Evolutionary conservation across 1,140 invertebrate genomes (phyloP), one percentile per base, ranked within the genome.

Genomic region (Cotesia glomerata): DNA sequence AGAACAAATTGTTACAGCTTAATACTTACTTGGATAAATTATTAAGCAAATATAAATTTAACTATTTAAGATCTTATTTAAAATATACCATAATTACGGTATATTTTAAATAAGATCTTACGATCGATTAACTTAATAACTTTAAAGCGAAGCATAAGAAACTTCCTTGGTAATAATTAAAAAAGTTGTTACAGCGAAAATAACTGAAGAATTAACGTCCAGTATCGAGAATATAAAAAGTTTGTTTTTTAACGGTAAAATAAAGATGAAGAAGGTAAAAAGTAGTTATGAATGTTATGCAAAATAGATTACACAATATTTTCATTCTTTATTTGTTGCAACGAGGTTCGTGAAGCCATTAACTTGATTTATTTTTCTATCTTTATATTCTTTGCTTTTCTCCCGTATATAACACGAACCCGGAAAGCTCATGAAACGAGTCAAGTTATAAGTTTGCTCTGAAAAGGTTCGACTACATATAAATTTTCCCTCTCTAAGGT

Each of bases 361-460:
- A 61, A 26, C 39, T 51, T 63, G 58, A n/a, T 56, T 69, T 62
- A 59, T 59, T 62, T 54, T 14, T 61, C 59, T 49, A 69, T 69
- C 34, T 61, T 39, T 62, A 51, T 69, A 49, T 35, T n/a, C 45
- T 69, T 56, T 58, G n/a, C 26, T 36, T 14, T 26, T 61, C 35
- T 36, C 34, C 7, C 11, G 26, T 5, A 3, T 26, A 9, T 36
- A 49, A 16, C 7, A n/a, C 5, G 8, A 36, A 11, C 63, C 39
- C n/a, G 4, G 34, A 49, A 65, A 65, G 36, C 63, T 49, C 34
- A 36, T 67, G 18, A 52, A 65, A 65, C 64, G 56, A 45, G 65
- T 36, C 36, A 51, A 73, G 71, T 73, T 68, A 73, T 69, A 69
- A 69, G 72, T 73, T 73, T 73, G 51, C 58, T 69, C 52, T 58